These are phyloP conservation scores for Pseudomugil tenellus DNA, from an alignment of 2,797 vertebrate genomes.

Conservation along the genomic window DNA sequence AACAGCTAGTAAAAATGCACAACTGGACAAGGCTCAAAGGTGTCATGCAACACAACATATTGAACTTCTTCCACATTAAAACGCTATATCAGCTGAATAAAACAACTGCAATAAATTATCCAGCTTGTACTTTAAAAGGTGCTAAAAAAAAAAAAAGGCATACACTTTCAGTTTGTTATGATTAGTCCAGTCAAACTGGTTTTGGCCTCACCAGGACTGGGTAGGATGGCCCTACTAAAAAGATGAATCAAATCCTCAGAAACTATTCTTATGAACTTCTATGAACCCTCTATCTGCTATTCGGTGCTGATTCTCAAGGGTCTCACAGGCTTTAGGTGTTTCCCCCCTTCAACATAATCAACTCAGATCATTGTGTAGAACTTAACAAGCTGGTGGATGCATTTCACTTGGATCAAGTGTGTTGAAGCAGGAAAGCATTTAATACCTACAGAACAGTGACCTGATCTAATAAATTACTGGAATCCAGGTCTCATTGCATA, in stretches of 20 bases:
- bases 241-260: background rate
- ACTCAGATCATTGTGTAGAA: background rate
- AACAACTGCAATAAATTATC: background rate
- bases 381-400: background rate
- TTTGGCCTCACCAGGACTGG: background rate
- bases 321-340: background rate
- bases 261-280: background rate
- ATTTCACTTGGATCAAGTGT: background rate
- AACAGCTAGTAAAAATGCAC: background rate
- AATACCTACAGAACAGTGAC: background rate
- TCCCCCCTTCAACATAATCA: no score
- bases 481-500: background rate
- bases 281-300: background rate
- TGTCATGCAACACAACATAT: background rate
- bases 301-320: background rate
- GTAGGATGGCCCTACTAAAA: background rate
- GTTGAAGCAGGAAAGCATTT: background rate
- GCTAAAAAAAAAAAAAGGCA: background rate
- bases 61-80: background rate
- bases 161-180: background rate
- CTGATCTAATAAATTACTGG: background rate
- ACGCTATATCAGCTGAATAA: background rate
- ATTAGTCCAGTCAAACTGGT: background rate
- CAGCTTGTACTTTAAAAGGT: background rate
- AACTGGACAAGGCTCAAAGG: background rate